phyloP scores from a whole-genome alignment of 2,888 invertebrate species.

The Drosophila seclusa region DNA sequence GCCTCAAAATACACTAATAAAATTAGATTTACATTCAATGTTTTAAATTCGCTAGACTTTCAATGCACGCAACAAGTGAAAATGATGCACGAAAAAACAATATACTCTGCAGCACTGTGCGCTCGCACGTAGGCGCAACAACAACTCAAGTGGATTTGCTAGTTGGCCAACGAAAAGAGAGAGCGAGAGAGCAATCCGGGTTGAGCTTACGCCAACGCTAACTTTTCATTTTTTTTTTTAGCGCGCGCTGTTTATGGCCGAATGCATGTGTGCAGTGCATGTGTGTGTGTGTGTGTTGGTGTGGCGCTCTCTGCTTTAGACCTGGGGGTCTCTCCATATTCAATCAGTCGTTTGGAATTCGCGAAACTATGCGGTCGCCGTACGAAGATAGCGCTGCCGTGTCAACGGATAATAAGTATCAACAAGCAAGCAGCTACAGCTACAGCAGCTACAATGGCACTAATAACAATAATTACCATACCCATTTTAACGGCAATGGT shows the following conservation, averaged over 20 bases:
- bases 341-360: conserved; percentile 84
- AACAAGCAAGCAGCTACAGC: conserved; percentile 49
- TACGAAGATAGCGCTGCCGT: conserved; percentile 80
- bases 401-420: conserved; percentile 64
- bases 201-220: conserved; percentile 71
- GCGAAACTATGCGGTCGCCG: conserved; percentile 84
- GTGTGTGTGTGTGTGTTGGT: conserved; percentile 15
- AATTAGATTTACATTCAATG: background rate
- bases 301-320: conserved; percentile 38
- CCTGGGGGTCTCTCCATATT: conserved; percentile 48
- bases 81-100: background rate
- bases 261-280: conserved; percentile 19
- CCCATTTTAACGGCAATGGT: conserved; percentile 48
- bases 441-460: conserved; percentile 61
- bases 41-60: background rate
- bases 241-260: conserved; percentile 43
- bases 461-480: conserved; percentile 67
- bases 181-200: conserved; percentile 38
- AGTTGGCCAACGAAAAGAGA: conserved; percentile 53
- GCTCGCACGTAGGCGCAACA: conserved; percentile 49
- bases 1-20: background rate
- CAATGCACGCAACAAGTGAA: conserved; percentile 11
- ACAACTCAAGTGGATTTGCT: conserved; percentile 53
- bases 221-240: conserved; percentile 60
- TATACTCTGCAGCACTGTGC: conserved; percentile 48